Evolutionary conservation across 2,113 vertebrate species (phyloP).

Genomic region (Turnix velox): DNA sequence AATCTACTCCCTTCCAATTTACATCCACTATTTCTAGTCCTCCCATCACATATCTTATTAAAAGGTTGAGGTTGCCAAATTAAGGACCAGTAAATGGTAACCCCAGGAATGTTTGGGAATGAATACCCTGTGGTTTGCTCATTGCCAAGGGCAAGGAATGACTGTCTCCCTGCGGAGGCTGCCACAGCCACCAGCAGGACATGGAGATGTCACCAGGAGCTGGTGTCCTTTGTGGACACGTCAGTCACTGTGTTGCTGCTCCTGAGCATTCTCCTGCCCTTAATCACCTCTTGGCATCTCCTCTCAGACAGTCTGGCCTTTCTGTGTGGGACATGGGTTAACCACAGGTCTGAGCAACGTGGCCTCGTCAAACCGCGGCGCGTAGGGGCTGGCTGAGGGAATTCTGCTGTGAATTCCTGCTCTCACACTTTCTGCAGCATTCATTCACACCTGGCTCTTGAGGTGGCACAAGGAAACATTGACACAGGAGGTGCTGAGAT

Average conservation of each 20-base stretch:
- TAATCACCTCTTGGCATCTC: not conserved
- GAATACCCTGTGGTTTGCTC: not conserved
- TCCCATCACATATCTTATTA: no score
- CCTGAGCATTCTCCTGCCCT: not conserved
- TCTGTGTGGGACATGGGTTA: not conserved
- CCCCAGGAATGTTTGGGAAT: accelerated
- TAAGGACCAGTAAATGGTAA: accelerated
- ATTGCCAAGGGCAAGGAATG: accelerated
- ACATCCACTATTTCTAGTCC: no score
- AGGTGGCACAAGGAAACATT: not conserved
- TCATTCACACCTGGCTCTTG: accelerated
- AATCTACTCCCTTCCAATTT: no score
- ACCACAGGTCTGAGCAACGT: not conserved
- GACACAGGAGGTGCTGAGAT: not conserved
- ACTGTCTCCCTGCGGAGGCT: accelerated
- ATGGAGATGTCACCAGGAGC: not conserved
- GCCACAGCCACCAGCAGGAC: not conserved
- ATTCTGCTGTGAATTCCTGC: not conserved
- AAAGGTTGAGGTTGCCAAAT: not conserved
- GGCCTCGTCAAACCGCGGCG: not conserved
- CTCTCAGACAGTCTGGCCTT: not conserved
- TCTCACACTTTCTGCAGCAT: not conserved
- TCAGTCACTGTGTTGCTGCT: not conserved
- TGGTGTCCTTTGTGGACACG: accelerated
- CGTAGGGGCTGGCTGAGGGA: not conserved